Conservation (phyloP, 2,113 vertebrate species). For the Sakesphorus luctuosus region DNA sequence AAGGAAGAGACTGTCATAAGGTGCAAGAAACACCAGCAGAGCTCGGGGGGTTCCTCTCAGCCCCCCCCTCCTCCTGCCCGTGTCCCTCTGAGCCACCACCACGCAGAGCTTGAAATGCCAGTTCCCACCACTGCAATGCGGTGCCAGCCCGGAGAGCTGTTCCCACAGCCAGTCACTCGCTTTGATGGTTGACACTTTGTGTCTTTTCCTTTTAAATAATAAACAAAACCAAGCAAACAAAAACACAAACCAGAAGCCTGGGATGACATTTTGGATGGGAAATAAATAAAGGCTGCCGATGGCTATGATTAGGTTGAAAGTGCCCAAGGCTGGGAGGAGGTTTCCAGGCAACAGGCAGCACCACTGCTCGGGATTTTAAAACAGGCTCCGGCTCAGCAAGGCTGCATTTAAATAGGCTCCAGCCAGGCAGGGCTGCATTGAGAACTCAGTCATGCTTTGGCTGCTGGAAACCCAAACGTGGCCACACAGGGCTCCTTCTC, state of each 20-base stretch:
- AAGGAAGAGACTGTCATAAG: neutral
- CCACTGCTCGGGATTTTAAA: neutral
- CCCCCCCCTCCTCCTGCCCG: neutral
- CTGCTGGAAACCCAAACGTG: neutral
- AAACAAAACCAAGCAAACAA: conserved; percentile 39
- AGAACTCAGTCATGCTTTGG: conserved; percentile 4
- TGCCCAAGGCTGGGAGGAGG: conserved; percentile 21
- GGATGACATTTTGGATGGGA: conserved; percentile 18
- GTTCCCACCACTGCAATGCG: neutral
- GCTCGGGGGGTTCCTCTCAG: neutral
- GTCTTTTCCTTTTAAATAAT: neutral
- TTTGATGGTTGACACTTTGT: rapidly evolving
- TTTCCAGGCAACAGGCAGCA: conserved; percentile 52
- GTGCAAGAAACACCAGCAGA: neutral
- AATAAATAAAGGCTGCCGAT: conserved; percentile 23
- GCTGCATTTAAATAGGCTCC: conserved; percentile 30
- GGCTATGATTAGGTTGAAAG: conserved; percentile 26
- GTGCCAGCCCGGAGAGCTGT: neutral
- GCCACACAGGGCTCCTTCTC: neutral
- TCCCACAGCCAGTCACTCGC: neutral
- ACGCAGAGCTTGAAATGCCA: rapidly evolving
- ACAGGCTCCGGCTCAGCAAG: neutral
- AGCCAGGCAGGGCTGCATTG: neutral
- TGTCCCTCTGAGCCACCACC: neutral
- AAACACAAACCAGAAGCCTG: conserved; percentile 2